Evolutionary conservation across 2,888 invertebrate species (phyloP).

Genomic region (Herminia tarsipennalis): DNA sequence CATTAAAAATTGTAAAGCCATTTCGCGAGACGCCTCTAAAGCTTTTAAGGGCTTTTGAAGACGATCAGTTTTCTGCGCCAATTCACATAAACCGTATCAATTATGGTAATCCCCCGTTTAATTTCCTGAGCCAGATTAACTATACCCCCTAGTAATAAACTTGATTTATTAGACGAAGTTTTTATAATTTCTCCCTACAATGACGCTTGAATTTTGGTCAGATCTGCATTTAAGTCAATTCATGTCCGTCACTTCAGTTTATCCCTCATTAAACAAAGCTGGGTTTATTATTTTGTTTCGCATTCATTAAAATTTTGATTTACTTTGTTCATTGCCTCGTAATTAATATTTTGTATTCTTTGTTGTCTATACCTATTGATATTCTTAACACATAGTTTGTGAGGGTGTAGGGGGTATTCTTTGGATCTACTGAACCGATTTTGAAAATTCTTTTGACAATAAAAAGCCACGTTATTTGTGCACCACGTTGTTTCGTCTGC

Average conservation of each 20-base stretch:
- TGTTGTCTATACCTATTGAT: too few relatives aligned
- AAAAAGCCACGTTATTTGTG: too few relatives aligned
- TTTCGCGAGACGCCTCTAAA: conserved; percentile 52
- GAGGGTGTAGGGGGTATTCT: too few relatives aligned
- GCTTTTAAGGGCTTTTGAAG: conserved; percentile 48
- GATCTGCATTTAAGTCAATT: conserved; percentile 27
- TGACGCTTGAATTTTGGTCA: conserved; percentile 24
- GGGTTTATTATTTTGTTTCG: background rate
- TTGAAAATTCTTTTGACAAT: too few relatives aligned
- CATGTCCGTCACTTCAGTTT: conserved; percentile 7
- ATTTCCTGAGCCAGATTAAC: conserved; percentile 83
- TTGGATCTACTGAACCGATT: too few relatives aligned
- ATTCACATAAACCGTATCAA: conserved; percentile 81
- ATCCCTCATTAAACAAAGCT: background rate
- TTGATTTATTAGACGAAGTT: conserved; percentile 74
- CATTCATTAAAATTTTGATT: too few relatives aligned
- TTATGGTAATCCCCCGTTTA: conserved; percentile 83
- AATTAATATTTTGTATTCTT: too few relatives aligned
- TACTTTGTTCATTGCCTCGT: too few relatives aligned
- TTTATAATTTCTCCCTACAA: conserved; percentile 56
- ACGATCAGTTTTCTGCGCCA: conserved; percentile 79
- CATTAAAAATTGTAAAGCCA: conserved; percentile 59
- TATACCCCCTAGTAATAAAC: conserved; percentile 74
- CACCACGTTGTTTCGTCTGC: too few relatives aligned
- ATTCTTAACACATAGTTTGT: too few relatives aligned